Evolutionary conservation across 2,113 vertebrate species (phyloP).

Genomic region (Paraplagusia blochii): DNA sequence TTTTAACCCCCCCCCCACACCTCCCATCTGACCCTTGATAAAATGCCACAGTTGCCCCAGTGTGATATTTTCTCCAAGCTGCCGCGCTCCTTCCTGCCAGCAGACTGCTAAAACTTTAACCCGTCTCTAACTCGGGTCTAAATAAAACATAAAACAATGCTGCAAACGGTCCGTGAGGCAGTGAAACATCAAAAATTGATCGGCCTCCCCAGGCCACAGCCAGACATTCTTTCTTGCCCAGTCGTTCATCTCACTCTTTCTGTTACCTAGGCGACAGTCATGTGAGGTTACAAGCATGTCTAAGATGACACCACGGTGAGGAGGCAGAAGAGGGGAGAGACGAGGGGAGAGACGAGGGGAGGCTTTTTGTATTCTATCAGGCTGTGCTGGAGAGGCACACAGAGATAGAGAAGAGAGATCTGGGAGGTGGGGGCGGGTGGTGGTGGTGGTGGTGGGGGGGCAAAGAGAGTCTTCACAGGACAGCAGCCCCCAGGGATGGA

Average conservation of each 20-base stretch:
- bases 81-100: conserved; percentile 45
- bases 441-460: conserved; percentile 17
- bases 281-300: conserved; percentile 49
- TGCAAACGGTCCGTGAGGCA: conserved; percentile 66
- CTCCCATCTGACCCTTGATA: conserved; percentile 41
- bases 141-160: conserved; percentile 80
- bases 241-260: conserved; percentile 62
- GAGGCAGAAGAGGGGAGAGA: conserved; percentile 30
- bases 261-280: conserved; percentile 63
- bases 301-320: conserved; percentile 41
- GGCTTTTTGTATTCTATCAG: conserved; percentile 50
- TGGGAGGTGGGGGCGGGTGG: conserved; percentile 2
- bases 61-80: conserved; percentile 59
- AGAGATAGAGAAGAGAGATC: not conserved
- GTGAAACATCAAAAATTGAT: conserved; percentile 74
- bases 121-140: conserved; percentile 60
- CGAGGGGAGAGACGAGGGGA: not conserved
- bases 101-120: conserved; percentile 72
- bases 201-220: conserved; percentile 55
- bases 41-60: conserved; percentile 46
- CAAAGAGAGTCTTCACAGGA: conserved; percentile 21
- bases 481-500: conserved; percentile 43
- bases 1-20: conserved; percentile 6
- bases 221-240: conserved; percentile 71
- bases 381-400: conserved; percentile 27